Base-by-base conservation (phyloP, 1,140 invertebrate species). In the Drosophila kohkoa region DNA sequence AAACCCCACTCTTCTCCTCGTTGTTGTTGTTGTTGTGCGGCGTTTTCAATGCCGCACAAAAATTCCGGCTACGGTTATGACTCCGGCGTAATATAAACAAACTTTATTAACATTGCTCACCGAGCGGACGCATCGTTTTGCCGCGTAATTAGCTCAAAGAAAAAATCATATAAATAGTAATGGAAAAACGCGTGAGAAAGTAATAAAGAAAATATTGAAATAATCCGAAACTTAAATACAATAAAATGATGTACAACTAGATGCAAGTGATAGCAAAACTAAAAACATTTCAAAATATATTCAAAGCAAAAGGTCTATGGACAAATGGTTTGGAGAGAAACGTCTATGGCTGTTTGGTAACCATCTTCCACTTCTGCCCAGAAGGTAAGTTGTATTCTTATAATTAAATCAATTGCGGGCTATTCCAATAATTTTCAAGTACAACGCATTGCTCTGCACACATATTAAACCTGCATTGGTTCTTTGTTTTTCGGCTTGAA, bases 301-400 rank as follows among this genome's bases (percentile, higher is more conserved):
- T 32, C 28, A 13, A 60, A 60, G 25, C 15, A 25, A 70, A 69
- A 20, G 55, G 79, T 91, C 83, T 92, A 97, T 97, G 96, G 96
- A 97, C 95, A 96, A 96, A 96, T 97, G 96, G 96, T 95, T 97
- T 90, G 96, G 95, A 94, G 96, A 96, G 94, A 96, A 96, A 93
- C 96, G 96, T 94, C 94, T 97, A 91, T 97, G 96, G 96, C 95
- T 97, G 92, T 96, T 97, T 92, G 96, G 96, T 91, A 97, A 96
- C 93, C 96, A 96, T 92, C 94, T 97, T 92, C 96, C 96, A 78
- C 93, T 97, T 81, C 92, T 97, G 80, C 96, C 96, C 67, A 95
- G 96, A 93, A 96, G 96, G 96, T 97, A 93, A 93, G 92, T 55
- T 3, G 60, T 41, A 7, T 3, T 5, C 41, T n/a, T 32, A 16